Conservation (phyloP, 2,797 vertebrate species). For the Lacerta bilineata region DNA sequence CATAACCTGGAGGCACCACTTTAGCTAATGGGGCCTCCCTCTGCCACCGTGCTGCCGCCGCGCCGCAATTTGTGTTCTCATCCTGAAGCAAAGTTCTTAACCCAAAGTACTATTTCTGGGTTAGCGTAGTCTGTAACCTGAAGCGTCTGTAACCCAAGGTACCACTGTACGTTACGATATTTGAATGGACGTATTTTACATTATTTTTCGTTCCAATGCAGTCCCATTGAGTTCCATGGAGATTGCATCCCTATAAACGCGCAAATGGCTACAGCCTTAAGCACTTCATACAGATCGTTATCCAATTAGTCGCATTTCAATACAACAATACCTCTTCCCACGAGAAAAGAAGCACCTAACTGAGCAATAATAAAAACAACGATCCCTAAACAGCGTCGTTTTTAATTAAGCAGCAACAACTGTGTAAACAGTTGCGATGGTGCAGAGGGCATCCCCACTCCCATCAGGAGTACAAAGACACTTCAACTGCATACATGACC, state of each 20-base stretch:
- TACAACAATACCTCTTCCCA: background rate
- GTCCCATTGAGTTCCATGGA: background rate
- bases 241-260: background rate
- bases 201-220: background rate
- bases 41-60: no score
- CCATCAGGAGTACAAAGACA: background rate
- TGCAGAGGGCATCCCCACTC: background rate
- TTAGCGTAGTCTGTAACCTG: no score
- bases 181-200: background rate
- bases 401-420: conserved; percentile 65
- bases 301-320: background rate
- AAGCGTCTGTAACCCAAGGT: no score
- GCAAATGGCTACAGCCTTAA: background rate
- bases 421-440: conserved; percentile 56
- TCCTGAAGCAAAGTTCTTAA: no score
- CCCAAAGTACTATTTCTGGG: no score
- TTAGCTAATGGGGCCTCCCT: no score
- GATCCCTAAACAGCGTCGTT: background rate
- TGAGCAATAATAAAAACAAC: background rate
- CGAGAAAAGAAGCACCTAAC: background rate
- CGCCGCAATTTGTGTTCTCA: no score
- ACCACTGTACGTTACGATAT: no score
- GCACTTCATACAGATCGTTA: background rate
- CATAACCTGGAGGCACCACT: no score
- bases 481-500: background rate